Evolutionary conservation across 1,140 invertebrate species (phyloP).

Genomic region (Gryllus bimaculatus): DNA sequence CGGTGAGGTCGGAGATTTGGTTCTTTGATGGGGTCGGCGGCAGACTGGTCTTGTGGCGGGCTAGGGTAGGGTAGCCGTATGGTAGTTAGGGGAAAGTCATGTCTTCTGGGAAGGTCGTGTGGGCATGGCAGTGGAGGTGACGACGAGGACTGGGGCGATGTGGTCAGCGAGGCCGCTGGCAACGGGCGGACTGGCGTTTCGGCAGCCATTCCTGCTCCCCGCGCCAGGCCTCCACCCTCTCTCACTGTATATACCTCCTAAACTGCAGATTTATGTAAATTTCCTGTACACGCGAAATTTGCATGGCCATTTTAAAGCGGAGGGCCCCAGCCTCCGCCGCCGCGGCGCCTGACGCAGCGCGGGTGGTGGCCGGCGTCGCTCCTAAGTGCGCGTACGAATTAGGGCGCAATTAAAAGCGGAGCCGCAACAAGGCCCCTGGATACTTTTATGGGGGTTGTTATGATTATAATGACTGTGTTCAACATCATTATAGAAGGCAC

Average conservation of each 20-base stretch:
- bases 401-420: not conserved
- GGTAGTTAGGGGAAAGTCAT: too few relatives aligned
- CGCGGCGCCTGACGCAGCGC: not conserved
- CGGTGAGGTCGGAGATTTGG: too few relatives aligned
- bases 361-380: too few relatives aligned
- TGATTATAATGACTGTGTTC: not conserved
- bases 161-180: not conserved
- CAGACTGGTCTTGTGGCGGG: too few relatives aligned
- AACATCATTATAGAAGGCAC: not conserved
- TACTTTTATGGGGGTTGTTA: not conserved
- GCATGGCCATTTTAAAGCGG: not conserved
- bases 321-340: too few relatives aligned
- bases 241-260: not conserved
- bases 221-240: too few relatives aligned
- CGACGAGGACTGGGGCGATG: not conserved
- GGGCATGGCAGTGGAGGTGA: not conserved
- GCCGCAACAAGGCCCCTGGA: not conserved
- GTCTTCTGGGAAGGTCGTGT: too few relatives aligned
- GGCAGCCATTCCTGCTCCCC: not conserved
- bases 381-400: not conserved
- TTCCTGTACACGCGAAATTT: not conserved
- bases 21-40: too few relatives aligned
- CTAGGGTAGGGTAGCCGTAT: too few relatives aligned
- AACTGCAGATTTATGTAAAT: slow-evolving; percentile 5
- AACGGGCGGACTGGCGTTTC: not conserved